phyloP scores from a whole-genome alignment of 2,797 vertebrate genomes.

The Sebastes itinus region DNA sequence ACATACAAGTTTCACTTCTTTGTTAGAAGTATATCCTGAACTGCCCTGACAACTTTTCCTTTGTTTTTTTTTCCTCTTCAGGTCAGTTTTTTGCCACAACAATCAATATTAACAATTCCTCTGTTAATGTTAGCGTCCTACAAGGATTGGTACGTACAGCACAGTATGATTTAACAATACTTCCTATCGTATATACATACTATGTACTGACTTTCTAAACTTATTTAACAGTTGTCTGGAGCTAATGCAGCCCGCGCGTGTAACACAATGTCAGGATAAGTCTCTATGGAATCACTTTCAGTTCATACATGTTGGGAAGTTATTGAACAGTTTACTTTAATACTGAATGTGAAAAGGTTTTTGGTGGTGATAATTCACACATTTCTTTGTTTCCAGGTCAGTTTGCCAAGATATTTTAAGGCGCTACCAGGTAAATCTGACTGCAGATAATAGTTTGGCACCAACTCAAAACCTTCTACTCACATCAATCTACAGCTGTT shows the following conservation, averaged over 20 bases:
- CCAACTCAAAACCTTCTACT: not conserved
- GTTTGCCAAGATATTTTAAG: conserved; percentile 18
- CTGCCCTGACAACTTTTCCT: not conserved
- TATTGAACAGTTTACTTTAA: not conserved
- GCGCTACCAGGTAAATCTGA: conserved; percentile 58
- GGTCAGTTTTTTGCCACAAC: conserved; percentile 66
- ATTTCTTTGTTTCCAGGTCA: conserved; percentile 46
- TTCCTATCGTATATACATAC: fast-evolving
- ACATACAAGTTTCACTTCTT: not conserved
- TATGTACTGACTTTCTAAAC: not conserved
- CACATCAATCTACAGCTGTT: not conserved
- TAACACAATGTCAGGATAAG: conserved; percentile 3
- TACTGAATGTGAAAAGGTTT: not conserved
- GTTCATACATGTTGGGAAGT: not conserved
- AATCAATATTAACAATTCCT: conserved; percentile 40
- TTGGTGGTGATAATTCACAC: not conserved
- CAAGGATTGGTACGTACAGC: conserved; percentile 53
- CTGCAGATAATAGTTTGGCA: not conserved
- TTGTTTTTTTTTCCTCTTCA: conserved; percentile 26
- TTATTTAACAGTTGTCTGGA: conserved; percentile 22
- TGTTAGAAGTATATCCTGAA: not conserved
- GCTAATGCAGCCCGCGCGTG: fast-evolving
- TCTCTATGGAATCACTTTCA: not conserved
- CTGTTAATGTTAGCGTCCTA: not conserved
- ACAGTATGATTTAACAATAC: not conserved